Evolutionary conservation across 2,113 vertebrate species (phyloP).

Genomic region (Trematomus loennbergii): DNA sequence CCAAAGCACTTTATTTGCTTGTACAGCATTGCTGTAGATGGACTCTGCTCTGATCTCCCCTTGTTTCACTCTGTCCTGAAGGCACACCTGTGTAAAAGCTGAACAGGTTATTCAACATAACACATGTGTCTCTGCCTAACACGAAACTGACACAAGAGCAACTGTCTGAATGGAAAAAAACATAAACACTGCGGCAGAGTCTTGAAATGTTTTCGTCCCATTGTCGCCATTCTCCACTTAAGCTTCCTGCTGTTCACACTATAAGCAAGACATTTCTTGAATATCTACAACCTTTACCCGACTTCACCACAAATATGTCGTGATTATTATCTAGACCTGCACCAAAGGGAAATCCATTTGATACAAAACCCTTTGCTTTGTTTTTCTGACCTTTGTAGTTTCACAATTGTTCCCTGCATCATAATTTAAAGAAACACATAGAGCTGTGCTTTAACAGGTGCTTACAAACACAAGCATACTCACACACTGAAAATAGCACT

Average conservation of each 20-base stretch:
- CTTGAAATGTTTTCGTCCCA: background rate
- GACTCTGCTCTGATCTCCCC: background rate
- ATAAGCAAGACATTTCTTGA: background rate
- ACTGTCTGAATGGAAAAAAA: conserved; percentile 6
- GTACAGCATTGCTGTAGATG: conserved; percentile 20
- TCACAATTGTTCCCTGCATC: background rate
- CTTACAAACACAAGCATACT: conserved; percentile 14
- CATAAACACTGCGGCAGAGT: background rate
- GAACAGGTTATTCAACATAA: conserved; percentile 80
- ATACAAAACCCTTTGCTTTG: background rate
- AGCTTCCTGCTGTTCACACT: background rate
- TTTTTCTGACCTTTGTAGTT: background rate
- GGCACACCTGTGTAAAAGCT: conserved; percentile 60
- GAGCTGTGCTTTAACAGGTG: conserved; percentile 25
- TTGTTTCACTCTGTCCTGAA: conserved; percentile 7
- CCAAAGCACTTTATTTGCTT: conserved; percentile 30
- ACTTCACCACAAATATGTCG: background rate
- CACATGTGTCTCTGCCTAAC: background rate
- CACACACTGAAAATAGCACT: conserved; percentile 58
- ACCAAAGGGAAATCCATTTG: background rate
- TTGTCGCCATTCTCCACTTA: no score
- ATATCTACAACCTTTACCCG: background rate
- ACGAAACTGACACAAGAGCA: conserved; percentile 14
- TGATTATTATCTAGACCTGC: conserved; percentile 1
- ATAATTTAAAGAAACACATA: conserved; percentile 14